Base-by-base conservation (phyloP, 2,797 vertebrate genomes). In the Xenentodon cancila region DNA sequence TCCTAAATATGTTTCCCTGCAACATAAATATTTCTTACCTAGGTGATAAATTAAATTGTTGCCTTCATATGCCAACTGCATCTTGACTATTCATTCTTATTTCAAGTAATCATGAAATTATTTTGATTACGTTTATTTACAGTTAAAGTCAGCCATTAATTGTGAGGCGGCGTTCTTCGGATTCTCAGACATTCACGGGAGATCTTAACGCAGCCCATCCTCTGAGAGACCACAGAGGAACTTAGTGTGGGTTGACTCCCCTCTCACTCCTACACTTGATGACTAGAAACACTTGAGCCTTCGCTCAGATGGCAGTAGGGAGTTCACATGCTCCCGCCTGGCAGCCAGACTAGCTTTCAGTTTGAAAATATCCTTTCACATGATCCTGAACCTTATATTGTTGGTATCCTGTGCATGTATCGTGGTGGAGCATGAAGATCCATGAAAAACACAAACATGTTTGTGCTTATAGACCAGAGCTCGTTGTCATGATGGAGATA, bases 231-330 rank as follows among this genome's bases (percentile, higher is more conserved):
- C 77, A 70, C 70, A n/a, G 68, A 75, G 83, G 58, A 71, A 74
- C 82, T 77, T 13, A n/a, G 68, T 62, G 85, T 87, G 84, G 77
- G 87, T 65, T 65, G 72, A 73, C 72, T 74, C 70, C 62, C 78
- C 69, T 74, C 83, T 82, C 51, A 64, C 79, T 82, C 80, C 83
- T 54, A 74, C 77, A 63, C 71, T 55, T 45, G 58, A 73, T 80
- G 73, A 66, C 74, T 79, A 64, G 72, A 73, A 73, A 73, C 56
- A 70, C 71, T 76, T 61, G 44, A 71, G 68, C 48, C 53, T 63
- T 80, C 50, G 42, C 67, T 73, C 55, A 59, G 57, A 42, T 66
- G 54, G 55, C 48, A 54, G 30, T 49, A 64, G 69, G 50, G 48
- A 49, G 54, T 67, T 80, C 59, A 46, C 48, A 30, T 37, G n/a